Conservation (phyloP, 2,113 vertebrate genomes). For the Oreamnos americanus region DNA sequence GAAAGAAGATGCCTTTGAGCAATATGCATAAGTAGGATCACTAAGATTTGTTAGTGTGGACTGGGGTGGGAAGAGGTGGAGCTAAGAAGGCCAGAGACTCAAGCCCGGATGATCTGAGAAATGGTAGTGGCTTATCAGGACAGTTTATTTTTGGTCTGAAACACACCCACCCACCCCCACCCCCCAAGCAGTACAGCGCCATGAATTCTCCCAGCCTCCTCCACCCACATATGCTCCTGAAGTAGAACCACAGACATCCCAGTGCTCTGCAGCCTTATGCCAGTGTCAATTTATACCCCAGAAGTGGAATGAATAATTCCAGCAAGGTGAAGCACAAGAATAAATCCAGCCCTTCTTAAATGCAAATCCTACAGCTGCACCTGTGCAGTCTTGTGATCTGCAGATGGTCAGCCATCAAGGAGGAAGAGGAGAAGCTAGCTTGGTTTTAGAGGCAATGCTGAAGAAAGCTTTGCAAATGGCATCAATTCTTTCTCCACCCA, state of each 20-base stretch:
- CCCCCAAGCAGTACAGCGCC: neutral
- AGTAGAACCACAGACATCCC: neutral
- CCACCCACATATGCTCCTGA: neutral
- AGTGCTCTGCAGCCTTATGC: neutral
- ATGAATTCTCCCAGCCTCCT: neutral
- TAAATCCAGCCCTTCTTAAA: neutral
- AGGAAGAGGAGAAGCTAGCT: neutral
- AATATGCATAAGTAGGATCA: neutral
- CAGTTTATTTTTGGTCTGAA: neutral
- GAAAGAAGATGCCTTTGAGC: neutral
- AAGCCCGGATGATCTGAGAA: neutral
- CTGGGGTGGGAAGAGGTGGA: neutral
- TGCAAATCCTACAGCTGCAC: neutral
- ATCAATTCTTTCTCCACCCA: neutral
- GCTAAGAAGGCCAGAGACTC: neutral
- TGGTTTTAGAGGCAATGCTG: neutral
- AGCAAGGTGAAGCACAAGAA: constrained; percentile 11
- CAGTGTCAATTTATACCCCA: neutral
- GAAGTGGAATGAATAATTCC: neutral
- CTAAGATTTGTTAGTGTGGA: neutral
- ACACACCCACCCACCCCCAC: neutral
- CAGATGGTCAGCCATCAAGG: neutral
- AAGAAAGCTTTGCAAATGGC: neutral
- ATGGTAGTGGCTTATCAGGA: neutral
- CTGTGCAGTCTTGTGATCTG: neutral